Conservation (phyloP, 2,888 invertebrate species). For the Volucella inanis region DNA sequence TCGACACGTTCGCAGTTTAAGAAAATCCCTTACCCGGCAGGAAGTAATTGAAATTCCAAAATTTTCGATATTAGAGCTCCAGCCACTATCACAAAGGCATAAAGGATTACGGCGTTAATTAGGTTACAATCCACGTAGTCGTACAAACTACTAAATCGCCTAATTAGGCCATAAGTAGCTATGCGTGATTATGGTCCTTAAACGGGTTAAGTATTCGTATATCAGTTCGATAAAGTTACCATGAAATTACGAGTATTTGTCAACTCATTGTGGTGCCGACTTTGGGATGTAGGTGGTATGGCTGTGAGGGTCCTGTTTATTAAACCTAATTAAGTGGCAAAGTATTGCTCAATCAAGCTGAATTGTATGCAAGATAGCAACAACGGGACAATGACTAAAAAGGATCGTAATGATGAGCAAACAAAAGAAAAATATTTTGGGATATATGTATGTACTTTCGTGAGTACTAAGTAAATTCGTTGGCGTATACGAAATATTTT, state of each 20-base stretch:
- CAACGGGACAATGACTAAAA: not conserved
- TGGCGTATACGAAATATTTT: conserved; percentile 57
- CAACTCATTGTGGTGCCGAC: conserved; percentile 4
- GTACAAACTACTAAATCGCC: conserved; percentile 56
- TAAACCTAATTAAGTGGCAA: conserved; percentile 54
- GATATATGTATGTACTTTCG: not conserved
- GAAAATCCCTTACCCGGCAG: not conserved
- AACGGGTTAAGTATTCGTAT: conserved; percentile 38
- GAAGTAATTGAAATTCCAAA: conserved; percentile 16
- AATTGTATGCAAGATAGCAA: conserved; percentile 30
- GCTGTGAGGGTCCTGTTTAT: conserved; percentile 21
- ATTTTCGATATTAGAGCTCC: not conserved
- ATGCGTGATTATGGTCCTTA: conserved; percentile 50
- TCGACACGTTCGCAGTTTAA: not conserved
- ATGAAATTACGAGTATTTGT: conserved; percentile 28
- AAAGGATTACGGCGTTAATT: conserved; percentile 46
- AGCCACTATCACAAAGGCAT: not conserved
- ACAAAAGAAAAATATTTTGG: conserved; percentile 4
- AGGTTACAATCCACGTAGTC: conserved; percentile 50
- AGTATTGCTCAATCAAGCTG: conserved; percentile 54
- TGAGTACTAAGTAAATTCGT: not conserved
- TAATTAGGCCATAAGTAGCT: conserved; percentile 64
- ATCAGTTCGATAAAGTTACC: conserved; percentile 35
- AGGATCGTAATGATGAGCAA: not conserved
- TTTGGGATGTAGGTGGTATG: not conserved